Evolutionary conservation across 2,888 invertebrate species (phyloP), one percentile per base, ranked within the genome.

Genomic region (Lasioglossum morio): DNA sequence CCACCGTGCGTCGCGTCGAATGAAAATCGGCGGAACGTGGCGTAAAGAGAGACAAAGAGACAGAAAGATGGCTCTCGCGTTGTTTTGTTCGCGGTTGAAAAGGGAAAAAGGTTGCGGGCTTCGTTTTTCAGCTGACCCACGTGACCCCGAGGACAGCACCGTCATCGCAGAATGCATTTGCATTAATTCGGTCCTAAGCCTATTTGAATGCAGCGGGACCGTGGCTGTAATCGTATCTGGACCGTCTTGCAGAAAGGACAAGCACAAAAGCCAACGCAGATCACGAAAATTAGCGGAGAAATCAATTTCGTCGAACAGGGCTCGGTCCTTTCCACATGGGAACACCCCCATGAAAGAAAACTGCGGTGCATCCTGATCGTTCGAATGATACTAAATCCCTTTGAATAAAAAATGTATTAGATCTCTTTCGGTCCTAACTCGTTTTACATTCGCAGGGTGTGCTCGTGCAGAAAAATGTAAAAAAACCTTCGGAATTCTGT

Each of bases 171-270:
- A 90, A 89, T 88, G 82, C 46, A 87, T 89, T 91, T 89, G 88
- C 90, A 91, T 92, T 87, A 88, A 89, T 91, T 88, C 79, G 70
- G 78, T 79, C 81, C 84, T 88, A 74, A 78, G 66, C 73, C 57
- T 79, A 85, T 81, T 89, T 87, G 76, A 86, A 89, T 83, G 77
- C 78, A 79, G 70, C 53, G 53, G 72, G 72, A 63, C 66, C 72
- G 43, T 72, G 53, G 34, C 75, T 43, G 82, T 73, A 84, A 87
- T 87, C 84, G 81, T 81, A 76, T 85, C 79, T 83, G 87, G 66
- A 53, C 63, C 76, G 57, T 76, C 34, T 23, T 76, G 30, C 53
- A 40, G 75, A 77, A 60, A 73, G 30, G 63, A 53, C 19, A 14
- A 27, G 77, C 48, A 70, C 70, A 70, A 82, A 60, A 37, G 37